Conservation (phyloP, 2,888 invertebrate genomes). For the Eristalis pertinax region DNA sequence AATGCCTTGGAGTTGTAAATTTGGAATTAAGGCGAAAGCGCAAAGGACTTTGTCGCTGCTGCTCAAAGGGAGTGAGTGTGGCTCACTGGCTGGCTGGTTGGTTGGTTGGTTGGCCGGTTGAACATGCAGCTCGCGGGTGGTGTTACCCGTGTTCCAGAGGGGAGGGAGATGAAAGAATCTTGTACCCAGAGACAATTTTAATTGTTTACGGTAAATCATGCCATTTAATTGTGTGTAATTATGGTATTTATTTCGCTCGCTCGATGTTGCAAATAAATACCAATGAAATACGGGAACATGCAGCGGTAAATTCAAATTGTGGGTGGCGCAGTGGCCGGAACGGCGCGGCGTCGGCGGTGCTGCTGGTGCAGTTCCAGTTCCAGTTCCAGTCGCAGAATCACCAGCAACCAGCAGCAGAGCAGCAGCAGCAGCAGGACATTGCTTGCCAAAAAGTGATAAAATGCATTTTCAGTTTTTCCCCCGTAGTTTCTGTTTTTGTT, state of each 20-base stretch:
- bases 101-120: not conserved
- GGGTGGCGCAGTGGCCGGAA: slow-evolving; percentile 26
- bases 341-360: not conserved
- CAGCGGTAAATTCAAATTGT: slow-evolving; percentile 70
- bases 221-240: slow-evolving; percentile 72
- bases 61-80: slow-evolving; percentile 2
- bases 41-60: slow-evolving; percentile 59
- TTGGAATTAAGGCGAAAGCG: slow-evolving; percentile 64
- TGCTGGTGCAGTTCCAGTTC: not conserved
- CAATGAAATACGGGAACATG: slow-evolving; percentile 71
- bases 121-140: not conserved
- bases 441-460: slow-evolving; percentile 71
- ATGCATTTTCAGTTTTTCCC: slow-evolving; percentile 43
- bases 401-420: slow-evolving; percentile 8
- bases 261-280: slow-evolving; percentile 72
- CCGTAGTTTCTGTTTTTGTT: slow-evolving; percentile 1
- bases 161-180: not conserved
- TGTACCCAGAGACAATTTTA: slow-evolving; percentile 68
- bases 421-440: slow-evolving; percentile 46
- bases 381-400: slow-evolving; percentile 13
- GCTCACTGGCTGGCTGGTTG: too few species aligned
- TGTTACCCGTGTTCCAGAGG: not conserved
- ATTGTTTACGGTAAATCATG: slow-evolving; percentile 71
- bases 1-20: slow-evolving; percentile 60
- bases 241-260: slow-evolving; percentile 71